These are phyloP conservation scores for Eupithecia tripunctaria DNA, from an alignment of 2,888 invertebrate species.

Conservation along the genomic window DNA sequence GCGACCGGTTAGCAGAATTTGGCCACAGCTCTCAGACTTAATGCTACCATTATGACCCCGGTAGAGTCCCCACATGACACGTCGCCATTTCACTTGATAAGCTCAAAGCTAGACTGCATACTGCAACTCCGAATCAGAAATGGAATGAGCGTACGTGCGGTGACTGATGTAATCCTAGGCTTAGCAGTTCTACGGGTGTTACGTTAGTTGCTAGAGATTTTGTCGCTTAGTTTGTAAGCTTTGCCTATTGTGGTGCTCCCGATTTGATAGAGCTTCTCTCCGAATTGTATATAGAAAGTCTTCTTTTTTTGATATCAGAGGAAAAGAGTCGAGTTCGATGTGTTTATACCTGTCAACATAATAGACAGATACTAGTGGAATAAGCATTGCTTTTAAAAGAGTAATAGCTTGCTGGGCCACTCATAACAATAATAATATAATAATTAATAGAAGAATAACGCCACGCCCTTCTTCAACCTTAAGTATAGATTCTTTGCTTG, in stretches of 20 bases:
- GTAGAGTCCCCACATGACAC: conserved; percentile 27
- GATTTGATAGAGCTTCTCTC: not conserved
- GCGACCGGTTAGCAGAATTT: not conserved
- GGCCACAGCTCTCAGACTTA: not conserved
- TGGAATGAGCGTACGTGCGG: conserved; percentile 28
- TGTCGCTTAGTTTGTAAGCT: conserved; percentile 7
- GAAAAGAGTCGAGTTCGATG: too few species aligned
- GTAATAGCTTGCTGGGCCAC: not conserved
- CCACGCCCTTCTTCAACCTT: too few species aligned
- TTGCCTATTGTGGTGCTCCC: not conserved
- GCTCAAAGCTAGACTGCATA: conserved; percentile 21
- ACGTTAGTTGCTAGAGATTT: conserved; percentile 14
- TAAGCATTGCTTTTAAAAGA: not conserved
- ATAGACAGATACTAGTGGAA: not conserved
- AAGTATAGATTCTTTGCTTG: not conserved
- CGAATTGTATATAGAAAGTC: not conserved
- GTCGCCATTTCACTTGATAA: conserved; percentile 27
- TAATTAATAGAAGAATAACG: too few species aligned
- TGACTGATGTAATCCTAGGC: conserved; percentile 27
- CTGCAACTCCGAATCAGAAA: conserved; percentile 24
- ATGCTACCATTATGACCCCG: conserved; percentile 23
- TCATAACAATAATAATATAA: not conserved
- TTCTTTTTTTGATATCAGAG: not conserved
- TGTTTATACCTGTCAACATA: not conserved
- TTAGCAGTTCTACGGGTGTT: conserved; percentile 21